Base-by-base conservation (phyloP, 2,888 invertebrate genomes). In the Caenorhabditis imperialis region DNA sequence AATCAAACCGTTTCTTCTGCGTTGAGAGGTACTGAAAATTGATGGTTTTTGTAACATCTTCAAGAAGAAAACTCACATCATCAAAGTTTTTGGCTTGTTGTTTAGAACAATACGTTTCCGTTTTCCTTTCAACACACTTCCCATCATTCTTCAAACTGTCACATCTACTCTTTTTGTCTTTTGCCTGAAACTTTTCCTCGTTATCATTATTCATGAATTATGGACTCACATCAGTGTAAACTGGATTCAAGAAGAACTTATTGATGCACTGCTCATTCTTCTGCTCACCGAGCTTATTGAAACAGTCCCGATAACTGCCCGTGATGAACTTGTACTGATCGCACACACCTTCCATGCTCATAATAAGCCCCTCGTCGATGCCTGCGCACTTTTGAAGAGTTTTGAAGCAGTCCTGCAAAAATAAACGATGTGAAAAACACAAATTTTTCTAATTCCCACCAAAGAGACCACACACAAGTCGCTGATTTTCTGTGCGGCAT, bases 331-430 rank as follows among this genome's bases (percentile, higher is more conserved):
- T 25, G 22, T 55, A 63, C 16, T 47, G 16, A 54, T 47, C 63
- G 18, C 63, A 63, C 8, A 63, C 54, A 5, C 63, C 63, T 2
- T 48, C 55, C 33, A 63, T 27, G 20, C 48, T 55, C 30, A 40
- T 30, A 25, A 63, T 40, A 18, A 63, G 35, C 6, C 22, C 33
- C 16, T 16, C 14, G 22, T 54, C 48, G 22, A 63, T 55, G 10
- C 63, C 37, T 8, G 63, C 54, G 40, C 63, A 63, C 8, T n/a
- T 6, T 63, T 63, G 63, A 22, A 63, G 63, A 3, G 30, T 38
- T 40, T 48, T 55, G 48, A 40, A 63, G 40, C 63, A 63, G 12
- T 55, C 48, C 63, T 63, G 63, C 23, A 53, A 12, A 3, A n/a
- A 30, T n/a, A n/a, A n/a, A n/a, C n/a, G n/a, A n/a, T n/a, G n/a